Base-by-base conservation (phyloP, 2,113 vertebrate species). In the Brachyistius frenatus region DNA sequence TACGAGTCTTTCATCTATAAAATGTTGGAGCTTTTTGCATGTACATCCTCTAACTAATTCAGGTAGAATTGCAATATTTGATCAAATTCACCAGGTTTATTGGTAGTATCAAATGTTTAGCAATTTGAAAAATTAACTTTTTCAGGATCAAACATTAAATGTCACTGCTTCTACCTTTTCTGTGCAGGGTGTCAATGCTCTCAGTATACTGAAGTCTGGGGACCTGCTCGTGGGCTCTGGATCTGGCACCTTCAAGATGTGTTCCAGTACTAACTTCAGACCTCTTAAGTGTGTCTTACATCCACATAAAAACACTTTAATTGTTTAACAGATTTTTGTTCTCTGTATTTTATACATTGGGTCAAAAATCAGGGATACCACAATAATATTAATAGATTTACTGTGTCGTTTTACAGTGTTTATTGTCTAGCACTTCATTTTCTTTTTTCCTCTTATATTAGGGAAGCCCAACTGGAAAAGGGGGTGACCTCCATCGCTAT, bases 211-310 rank as follows among this genome's bases (percentile, higher is more conserved):
- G 85, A 94, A 93, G 87, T 95, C 93, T 47, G 96, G 95, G 13
- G 91, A 95, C 47, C 52, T 97, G 36, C 86, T 98, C 63, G 90
- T 97, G 2, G 96, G 97, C 53, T 96, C 96, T 2, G 96, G 97
- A 85, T 94, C 91, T 30, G 97, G 97, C 10, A 68, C 87, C 55
- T 73, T 97, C 77, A 81, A 93, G n/a, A 88, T 96, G 57, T 98
- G 96, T 80, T 96, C 95, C 76, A 91, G 76, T 44, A 89, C 91
- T 2, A 93, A 78, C 90, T 98, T 96, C 88, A 97, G 95, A 94
- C 82, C 79, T 32, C 87, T 95, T 14, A 97, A 95, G 97, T 97
- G 88, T 96, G 95, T 88, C 7, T 23, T 32, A 23, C 14, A 15
- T 55, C 4, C 32, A 13, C 8, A 41, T 57, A 15, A 14, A 35